These are phyloP conservation scores for Euwallacea similis DNA, from an alignment of 1,140 invertebrate species.

Conservation along the genomic window DNA sequence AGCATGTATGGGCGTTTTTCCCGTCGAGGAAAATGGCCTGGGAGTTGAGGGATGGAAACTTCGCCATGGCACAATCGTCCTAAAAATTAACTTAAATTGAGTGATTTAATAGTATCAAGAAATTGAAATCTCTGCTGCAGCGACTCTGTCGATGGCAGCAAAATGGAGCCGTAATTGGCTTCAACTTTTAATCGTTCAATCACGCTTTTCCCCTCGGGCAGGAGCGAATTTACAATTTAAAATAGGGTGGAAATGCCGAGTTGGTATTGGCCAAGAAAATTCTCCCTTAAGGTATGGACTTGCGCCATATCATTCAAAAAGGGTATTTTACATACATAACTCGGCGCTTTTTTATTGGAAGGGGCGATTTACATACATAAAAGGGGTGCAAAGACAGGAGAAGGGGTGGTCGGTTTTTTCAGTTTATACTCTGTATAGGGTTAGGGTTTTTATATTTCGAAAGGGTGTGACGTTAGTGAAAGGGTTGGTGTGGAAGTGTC, in stretches of 20 bases:
- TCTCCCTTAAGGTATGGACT: constrained; percentile 35
- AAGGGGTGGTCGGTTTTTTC: constrained; percentile 17
- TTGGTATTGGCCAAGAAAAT: constrained; percentile 45
- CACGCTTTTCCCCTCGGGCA: not conserved
- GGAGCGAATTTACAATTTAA: constrained; percentile 48
- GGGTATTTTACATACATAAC: constrained; percentile 42
- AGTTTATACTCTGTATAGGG: too few species aligned
- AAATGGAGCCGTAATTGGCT: constrained; percentile 48
- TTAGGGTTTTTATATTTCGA: constrained; percentile 7
- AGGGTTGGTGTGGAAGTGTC: not conserved
- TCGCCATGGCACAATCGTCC: not conserved
- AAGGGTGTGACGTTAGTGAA: constrained; percentile 7
- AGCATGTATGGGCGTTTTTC: not conserved
- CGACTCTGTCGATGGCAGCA: constrained; percentile 48
- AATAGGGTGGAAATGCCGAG: constrained; percentile 40
- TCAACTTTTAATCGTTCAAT: constrained; percentile 39
- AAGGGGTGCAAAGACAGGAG: constrained; percentile 1
- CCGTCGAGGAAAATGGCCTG: constrained; percentile 1
- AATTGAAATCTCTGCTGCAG: constrained; percentile 47
- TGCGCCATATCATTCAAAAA: constrained; percentile 11
- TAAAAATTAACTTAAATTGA: constrained; percentile 8
- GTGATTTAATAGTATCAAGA: constrained; percentile 35
- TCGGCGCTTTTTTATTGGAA: constrained; percentile 39
- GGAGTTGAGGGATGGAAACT: not conserved
- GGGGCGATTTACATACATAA: constrained; percentile 31